Evolutionary conservation across 2,797 vertebrate species (phyloP).

Genomic region (Aratinga solstitialis): DNA sequence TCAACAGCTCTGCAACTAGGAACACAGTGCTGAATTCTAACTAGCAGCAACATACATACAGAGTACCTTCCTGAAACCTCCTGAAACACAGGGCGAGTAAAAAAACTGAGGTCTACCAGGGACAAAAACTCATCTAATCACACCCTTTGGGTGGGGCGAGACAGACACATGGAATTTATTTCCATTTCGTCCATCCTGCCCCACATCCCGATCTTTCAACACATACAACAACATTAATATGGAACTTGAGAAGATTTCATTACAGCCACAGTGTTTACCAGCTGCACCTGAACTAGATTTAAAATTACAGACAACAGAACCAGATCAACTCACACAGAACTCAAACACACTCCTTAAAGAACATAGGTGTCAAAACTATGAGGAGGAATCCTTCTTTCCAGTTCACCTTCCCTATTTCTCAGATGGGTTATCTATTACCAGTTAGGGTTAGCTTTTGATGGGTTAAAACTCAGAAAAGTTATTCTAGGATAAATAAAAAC

Average conservation of each 20-base stretch:
- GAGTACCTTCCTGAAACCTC: neutral
- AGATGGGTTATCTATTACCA: neutral
- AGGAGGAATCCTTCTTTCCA: neutral
- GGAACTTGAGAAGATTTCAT: neutral
- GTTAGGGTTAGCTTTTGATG: neutral
- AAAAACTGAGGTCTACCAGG: neutral
- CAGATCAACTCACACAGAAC: neutral
- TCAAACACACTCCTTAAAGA: neutral
- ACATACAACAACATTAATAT: rapidly evolving
- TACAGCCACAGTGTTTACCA: neutral
- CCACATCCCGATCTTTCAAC: neutral
- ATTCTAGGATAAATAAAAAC: neutral
- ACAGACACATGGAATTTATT: neutral
- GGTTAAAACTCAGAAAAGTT: neutral
- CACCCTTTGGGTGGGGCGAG: neutral
- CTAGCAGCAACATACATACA: neutral
- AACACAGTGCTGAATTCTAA: neutral
- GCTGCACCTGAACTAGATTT: neutral
- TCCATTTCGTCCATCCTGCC: neutral
- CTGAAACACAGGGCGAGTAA: neutral
- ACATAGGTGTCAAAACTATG: neutral
- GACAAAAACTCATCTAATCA: neutral
- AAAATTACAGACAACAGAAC: neutral
- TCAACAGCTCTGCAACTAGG: neutral
- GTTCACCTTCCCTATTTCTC: neutral